Conservation (phyloP, 2,888 invertebrate species). For the Gisinianus flammeolus region DNA sequence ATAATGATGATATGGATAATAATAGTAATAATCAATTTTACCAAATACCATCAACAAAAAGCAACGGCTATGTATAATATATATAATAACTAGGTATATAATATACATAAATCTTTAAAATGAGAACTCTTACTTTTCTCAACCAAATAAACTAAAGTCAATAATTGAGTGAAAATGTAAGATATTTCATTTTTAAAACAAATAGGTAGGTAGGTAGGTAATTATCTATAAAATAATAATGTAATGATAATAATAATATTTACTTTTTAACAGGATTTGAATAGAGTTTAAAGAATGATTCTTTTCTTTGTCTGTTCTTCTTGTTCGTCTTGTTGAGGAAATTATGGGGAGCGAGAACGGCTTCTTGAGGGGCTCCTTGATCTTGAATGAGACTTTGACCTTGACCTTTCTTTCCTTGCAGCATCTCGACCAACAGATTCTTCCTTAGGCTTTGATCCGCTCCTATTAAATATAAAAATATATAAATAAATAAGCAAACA, state of each 20-base stretch:
- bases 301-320: background rate
- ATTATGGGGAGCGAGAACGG: slow-evolving; percentile 13
- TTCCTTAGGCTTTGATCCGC: slow-evolving; percentile 46
- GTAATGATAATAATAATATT: background rate
- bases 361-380: slow-evolving; percentile 37
- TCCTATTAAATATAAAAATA: slow-evolving; percentile 24
- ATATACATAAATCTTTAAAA: background rate
- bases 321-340: background rate
- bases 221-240: background rate
- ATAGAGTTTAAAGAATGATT: background rate
- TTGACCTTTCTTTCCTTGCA: slow-evolving; percentile 44
- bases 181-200: background rate
- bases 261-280: no score
- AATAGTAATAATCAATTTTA: no score
- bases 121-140: background rate
- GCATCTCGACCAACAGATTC: slow-evolving; percentile 46
- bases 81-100: background rate
- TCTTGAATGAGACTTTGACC: slow-evolving; percentile 49
- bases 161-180: background rate
- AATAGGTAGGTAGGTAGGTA: background rate
- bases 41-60: background rate
- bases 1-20: no score
- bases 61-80: background rate
- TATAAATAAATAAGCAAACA: background rate
- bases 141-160: background rate